Evolutionary conservation across 2,888 invertebrate species (phyloP).

Genomic region (Parnassius smintheus): DNA sequence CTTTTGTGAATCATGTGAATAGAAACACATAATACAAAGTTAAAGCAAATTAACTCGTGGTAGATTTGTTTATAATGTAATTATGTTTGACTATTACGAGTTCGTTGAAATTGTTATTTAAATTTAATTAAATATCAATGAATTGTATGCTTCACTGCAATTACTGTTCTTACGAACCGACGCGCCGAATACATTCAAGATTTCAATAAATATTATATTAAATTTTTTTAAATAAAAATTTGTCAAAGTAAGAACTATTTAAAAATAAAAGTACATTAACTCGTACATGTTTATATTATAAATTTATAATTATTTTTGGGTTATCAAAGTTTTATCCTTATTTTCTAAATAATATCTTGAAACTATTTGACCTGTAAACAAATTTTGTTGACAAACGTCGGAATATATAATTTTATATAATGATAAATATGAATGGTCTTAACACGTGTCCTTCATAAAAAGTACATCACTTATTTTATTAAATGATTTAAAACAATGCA

Average conservation of each 20-base stretch:
- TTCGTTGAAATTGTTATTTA: background rate
- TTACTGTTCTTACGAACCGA: background rate
- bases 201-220: background rate
- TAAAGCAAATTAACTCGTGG: background rate
- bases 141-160: background rate
- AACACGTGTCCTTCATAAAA: conserved; percentile 74
- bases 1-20: no score
- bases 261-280: no score
- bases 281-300: no score
- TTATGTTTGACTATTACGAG: background rate
- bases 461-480: conserved; percentile 80
- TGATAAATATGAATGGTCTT: conserved; percentile 65
- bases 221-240: no score
- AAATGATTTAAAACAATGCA: conserved; percentile 67
- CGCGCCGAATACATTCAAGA: conserved; percentile 8
- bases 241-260: no score
- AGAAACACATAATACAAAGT: no score
- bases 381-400: conserved; percentile 11
- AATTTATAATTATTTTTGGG: no score
- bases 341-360: conserved; percentile 5
- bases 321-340: conserved; percentile 1
- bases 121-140: background rate
- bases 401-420: conserved; percentile 27
- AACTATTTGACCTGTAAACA: conserved; percentile 12
- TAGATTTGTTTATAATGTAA: background rate